Base-by-base conservation (phyloP, 2,888 invertebrate species). In the Dryadula phaetusa region DNA sequence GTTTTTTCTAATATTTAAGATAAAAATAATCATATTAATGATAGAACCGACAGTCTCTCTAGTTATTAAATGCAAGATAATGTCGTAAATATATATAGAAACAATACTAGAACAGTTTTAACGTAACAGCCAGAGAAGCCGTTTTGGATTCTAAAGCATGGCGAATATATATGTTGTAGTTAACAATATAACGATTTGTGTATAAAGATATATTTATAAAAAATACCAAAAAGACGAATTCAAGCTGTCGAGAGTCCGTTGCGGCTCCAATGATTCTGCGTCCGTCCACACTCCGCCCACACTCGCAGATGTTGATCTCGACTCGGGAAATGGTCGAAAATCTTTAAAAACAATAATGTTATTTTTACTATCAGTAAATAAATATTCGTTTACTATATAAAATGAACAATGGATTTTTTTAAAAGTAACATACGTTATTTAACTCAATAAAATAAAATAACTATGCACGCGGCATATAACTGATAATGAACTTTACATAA, bases 231-330 rank as follows among this genome's bases (percentile, higher is more conserved):
- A 82, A 0, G 91, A 89, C 0, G 93, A 86, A 72, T 92, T 90
- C 64, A 94, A 86, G 70, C 94, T 92, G 75, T 94, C 94, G 8
- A 87, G 85, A 76, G 82, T 95, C 88, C 78, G 94, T 82, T 84
- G 94, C 84, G 67, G 94, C 83, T 86, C 96, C 92, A 81, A 94
- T 86, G 77, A 95, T 84, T 83, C 96, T 86, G 73, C 94, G 82
- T 79, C 95, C 73, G 81, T 94, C 92, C 82, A 94, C 82, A 82
- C 94, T 86, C 76, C 89, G 1, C 80, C 90, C 14, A 80, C 79
- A 69, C 90, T 90, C 0, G 95, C 94, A 0, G 96, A 96, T 80
- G 96, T 96, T 1, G 96, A 96, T 74, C 96, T 93, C 0, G 94
- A 93, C 75, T 95, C 96, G 93, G 89, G 67, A 25, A 71, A 64